phyloP scores from a whole-genome alignment of 2,113 vertebrate species.

The Felis catus region DNA sequence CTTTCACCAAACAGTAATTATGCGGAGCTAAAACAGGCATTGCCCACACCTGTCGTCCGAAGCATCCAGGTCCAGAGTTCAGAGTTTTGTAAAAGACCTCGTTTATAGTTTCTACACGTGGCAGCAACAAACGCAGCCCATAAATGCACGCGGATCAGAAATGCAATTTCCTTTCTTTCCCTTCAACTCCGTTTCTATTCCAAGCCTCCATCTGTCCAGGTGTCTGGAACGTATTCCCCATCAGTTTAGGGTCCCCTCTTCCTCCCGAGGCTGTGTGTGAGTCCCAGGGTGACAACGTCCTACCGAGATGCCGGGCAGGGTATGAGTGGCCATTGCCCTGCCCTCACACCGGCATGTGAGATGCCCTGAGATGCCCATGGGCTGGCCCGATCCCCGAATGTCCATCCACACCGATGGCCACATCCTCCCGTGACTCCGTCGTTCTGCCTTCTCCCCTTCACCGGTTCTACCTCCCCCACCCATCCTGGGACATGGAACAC shows the following conservation, averaged over 20 bases:
- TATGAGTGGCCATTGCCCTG: not conserved
- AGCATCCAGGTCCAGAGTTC: rapidly evolving
- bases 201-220: not conserved
- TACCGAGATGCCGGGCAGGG: not conserved
- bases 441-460: not conserved
- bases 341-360: rapidly evolving
- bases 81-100: not conserved
- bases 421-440: rapidly evolving
- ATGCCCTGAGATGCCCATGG: not conserved
- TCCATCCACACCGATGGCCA: not conserved
- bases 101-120: not conserved
- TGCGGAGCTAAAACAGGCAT: not conserved
- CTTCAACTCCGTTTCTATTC: not conserved
- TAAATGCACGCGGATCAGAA: not conserved
- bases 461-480: not conserved
- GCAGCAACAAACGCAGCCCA: not conserved
- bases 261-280: not conserved
- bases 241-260: not conserved
- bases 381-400: not conserved
- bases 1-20: not conserved
- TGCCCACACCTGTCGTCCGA: not conserved
- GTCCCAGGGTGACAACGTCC: not conserved
- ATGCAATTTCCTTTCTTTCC: not conserved
- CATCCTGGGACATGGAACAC: not conserved
- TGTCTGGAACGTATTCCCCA: not conserved